Evolutionary conservation across 2,797 vertebrate species (phyloP), one percentile per base, ranked within the genome.

Genomic region (Aulostomus chinensis): DNA sequence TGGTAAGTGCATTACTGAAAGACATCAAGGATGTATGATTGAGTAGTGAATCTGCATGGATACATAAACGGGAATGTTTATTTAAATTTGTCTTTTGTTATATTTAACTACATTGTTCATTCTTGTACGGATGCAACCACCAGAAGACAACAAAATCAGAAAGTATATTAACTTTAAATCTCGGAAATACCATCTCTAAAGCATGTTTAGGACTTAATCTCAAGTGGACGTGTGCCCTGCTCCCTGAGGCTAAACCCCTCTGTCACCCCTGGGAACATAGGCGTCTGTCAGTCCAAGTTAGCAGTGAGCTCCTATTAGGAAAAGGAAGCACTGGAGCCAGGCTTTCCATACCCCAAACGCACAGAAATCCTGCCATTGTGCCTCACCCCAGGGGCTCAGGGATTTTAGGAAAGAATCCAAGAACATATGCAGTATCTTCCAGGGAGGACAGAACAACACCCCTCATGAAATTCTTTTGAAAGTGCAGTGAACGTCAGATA

Each of bases 311-410:
- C 39, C 47, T 22, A 59, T 62, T 45, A 63, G 47, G 7, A 66
- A 54, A 35, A 69, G 59, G 70, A 84, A 80, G 48, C 18, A 41
- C 15, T 31, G 48, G 26, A 68, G 63, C 55, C 46, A 17, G 36
- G 31, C 64, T 76, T 72, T 66, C 60, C 58, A 61, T 22, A 9
- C 50, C 34, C 37, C 38, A 48, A 67, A 73, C 69, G 54, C 64
- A 73, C 78, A 84, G 68, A 82, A 71, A 84, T 85, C 76, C 76
- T 70, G 64, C 70, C 64, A 77, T 84, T 85, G 75, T 85, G 36
- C 29, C 33, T 70, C 79, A 64, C 76, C 39, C 46, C 51, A 21
- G 82, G 79, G 71, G 60, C 22, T 42, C 11, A 16, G 16, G 15
- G 24, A 34, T 50, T 70, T 65, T 29, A 68, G 30, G 22, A 62